phyloP scores from a whole-genome alignment of 2,888 invertebrate genomes.

The Schrankia costaestrigalis region DNA sequence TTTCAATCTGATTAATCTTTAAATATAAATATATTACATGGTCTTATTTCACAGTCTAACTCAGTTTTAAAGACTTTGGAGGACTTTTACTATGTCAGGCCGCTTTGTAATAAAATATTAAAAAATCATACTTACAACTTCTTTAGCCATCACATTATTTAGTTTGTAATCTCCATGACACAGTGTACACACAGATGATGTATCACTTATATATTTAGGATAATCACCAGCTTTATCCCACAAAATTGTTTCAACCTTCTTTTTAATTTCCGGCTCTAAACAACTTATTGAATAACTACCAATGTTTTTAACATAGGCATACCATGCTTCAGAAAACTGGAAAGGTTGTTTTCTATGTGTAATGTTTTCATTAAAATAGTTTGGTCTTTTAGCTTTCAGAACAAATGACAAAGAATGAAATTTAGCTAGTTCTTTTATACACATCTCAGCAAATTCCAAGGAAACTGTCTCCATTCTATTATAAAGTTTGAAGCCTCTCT shows the following conservation, averaged over 20 bases:
- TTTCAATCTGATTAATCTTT: no score
- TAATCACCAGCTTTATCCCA: conserved; percentile 18
- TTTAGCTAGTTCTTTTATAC: conserved; percentile 46
- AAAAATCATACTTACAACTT: conserved; percentile 29
- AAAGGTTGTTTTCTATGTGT: conserved; percentile 19
- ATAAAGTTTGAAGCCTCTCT: conserved; percentile 40
- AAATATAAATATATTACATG: no score
- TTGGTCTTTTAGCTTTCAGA: conserved; percentile 35
- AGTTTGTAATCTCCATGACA: conserved; percentile 40
- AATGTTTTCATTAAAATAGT: conserved; percentile 37
- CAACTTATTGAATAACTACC: conserved; percentile 22
- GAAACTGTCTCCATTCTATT: conserved; percentile 40
- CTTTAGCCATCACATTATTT: conserved; percentile 37
- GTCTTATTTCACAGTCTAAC: no score
- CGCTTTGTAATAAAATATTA: no score
- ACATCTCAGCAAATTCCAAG: conserved; percentile 39
- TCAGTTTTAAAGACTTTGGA: no score
- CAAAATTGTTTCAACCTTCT: conserved; percentile 8
- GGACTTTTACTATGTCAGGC: no score
- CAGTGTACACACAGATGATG: conserved; percentile 14
- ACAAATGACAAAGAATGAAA: conserved; percentile 49
- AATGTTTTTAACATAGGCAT: conserved; percentile 24
- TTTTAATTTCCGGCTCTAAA: conserved; percentile 15
- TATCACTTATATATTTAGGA: conserved; percentile 24
- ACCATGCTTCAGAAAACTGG: conserved; percentile 23